phyloP scores from a whole-genome alignment of 2,888 invertebrate genomes.

The Limnephilus marmoratus region DNA sequence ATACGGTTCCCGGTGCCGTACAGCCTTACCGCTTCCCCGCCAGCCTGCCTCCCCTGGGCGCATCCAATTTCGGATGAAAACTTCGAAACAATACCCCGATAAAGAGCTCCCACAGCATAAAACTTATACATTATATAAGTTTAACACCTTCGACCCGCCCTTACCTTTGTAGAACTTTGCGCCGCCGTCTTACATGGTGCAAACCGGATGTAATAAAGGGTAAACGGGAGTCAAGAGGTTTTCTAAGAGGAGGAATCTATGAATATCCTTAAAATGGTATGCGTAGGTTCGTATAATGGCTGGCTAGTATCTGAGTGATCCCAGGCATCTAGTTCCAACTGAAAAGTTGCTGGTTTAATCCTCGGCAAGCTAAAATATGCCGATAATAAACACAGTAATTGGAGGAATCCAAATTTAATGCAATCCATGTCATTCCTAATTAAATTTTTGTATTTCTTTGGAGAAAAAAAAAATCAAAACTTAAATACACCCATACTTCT shows the following conservation, averaged over 20 bases:
- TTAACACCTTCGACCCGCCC: slow-evolving; percentile 12
- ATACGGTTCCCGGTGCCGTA: not conserved
- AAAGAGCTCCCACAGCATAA: slow-evolving; percentile 12
- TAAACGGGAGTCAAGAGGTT: not conserved
- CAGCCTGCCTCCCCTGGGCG: not conserved
- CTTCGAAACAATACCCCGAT: slow-evolving; percentile 33
- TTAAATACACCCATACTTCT: too few species aligned
- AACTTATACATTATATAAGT: slow-evolving; percentile 3
- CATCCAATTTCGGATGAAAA: slow-evolving; percentile 24
- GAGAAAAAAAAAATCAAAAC: too few species aligned
- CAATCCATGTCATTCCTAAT: too few species aligned
- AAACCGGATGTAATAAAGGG: slow-evolving; percentile 23
- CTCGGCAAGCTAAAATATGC: too few species aligned
- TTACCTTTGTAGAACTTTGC: slow-evolving; percentile 28
- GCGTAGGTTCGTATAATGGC: not conserved
- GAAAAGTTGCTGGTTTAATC: too few species aligned
- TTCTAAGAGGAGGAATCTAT: slow-evolving; percentile 10
- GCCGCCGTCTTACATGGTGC: not conserved
- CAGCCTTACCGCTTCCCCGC: too few species aligned
- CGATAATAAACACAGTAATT: too few species aligned
- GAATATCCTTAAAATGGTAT: not conserved
- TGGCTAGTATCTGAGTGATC: too few species aligned
- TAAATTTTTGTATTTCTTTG: too few species aligned
- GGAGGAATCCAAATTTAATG: too few species aligned
- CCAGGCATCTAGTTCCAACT: too few species aligned